phyloP scores from a whole-genome alignment of 2,888 invertebrate genomes.

The Rhamphomyia laevipes region DNA sequence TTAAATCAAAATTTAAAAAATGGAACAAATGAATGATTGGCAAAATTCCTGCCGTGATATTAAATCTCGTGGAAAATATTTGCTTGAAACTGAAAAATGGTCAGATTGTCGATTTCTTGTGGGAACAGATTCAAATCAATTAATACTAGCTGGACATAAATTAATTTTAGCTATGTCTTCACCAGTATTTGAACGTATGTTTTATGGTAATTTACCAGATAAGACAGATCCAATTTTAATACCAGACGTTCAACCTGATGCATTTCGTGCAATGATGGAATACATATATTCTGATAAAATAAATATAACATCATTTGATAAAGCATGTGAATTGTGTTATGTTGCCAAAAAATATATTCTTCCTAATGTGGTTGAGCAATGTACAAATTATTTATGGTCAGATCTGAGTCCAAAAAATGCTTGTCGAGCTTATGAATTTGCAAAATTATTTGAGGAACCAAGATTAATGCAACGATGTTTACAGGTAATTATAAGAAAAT shows the following conservation, averaged over 20 bases:
- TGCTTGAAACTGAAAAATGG: slow-evolving; percentile 72
- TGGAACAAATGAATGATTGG: slow-evolving; percentile 47
- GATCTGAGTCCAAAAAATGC: slow-evolving; percentile 56
- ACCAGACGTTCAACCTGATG: slow-evolving; percentile 74
- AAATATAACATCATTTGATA: slow-evolving; percentile 68
- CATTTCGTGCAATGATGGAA: slow-evolving; percentile 69
- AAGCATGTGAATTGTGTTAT: slow-evolving; percentile 77
- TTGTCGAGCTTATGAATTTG: slow-evolving; percentile 77
- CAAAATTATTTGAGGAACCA: slow-evolving; percentile 71
- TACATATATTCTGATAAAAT: slow-evolving; percentile 76
- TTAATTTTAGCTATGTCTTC: slow-evolving; percentile 75
- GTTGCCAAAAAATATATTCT: slow-evolving; percentile 83
- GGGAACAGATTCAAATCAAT: slow-evolving; percentile 61
- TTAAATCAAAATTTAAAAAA: not conserved
- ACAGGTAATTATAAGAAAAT: slow-evolving; percentile 40
- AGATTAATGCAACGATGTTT: slow-evolving; percentile 70
- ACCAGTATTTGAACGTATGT: slow-evolving; percentile 83
- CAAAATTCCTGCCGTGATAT: slow-evolving; percentile 59
- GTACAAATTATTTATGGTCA: slow-evolving; percentile 74
- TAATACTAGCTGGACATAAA: slow-evolving; percentile 47
- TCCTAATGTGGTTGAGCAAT: slow-evolving; percentile 69
- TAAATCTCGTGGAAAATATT: slow-evolving; percentile 58
- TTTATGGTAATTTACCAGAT: slow-evolving; percentile 72
- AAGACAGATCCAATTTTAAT: slow-evolving; percentile 66
- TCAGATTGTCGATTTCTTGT: slow-evolving; percentile 72